Conservation (phyloP, 2,888 invertebrate species). For the Brachyopa scutellaris region DNA sequence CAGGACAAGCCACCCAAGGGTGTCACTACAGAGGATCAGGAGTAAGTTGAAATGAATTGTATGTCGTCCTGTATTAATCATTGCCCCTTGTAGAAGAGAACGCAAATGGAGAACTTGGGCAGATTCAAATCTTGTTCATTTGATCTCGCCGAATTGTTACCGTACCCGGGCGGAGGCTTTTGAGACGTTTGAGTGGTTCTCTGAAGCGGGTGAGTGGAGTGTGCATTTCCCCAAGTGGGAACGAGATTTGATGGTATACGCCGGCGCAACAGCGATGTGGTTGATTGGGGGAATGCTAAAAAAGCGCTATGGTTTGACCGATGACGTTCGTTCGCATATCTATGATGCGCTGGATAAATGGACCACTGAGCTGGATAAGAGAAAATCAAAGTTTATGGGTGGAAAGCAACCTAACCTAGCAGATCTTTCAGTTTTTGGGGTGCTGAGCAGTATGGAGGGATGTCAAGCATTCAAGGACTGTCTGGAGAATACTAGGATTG, state of each 20-base stretch:
- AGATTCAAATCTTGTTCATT: conserved; percentile 94
- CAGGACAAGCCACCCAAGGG: conserved; percentile 84
- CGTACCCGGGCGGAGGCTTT: conserved; percentile 92
- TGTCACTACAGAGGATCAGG: conserved; percentile 83
- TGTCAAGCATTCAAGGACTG: conserved; percentile 94
- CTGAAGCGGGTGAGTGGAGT: conserved; percentile 95
- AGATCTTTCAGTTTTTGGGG: conserved; percentile 95
- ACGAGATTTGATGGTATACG: conserved; percentile 92
- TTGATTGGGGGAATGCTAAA: conserved; percentile 94
- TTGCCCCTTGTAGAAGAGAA: conserved; percentile 88
- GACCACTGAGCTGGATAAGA: conserved; percentile 87
- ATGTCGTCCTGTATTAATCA: background rate
- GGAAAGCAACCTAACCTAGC: conserved; percentile 94
- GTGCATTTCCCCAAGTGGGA: conserved; percentile 94
- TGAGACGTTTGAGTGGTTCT: conserved; percentile 97
- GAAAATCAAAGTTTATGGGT: conserved; percentile 91
- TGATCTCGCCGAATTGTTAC: conserved; percentile 98
- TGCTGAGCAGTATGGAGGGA: conserved; percentile 96
- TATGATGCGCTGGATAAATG: conserved; percentile 94
- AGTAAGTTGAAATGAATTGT: conserved; percentile 82
- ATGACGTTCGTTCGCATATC: conserved; percentile 93
- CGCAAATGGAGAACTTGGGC: conserved; percentile 98
- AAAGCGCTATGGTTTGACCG: conserved; percentile 91
- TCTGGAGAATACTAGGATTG: conserved; percentile 88
- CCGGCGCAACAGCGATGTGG: conserved; percentile 97